Percentiles rank a stretch among this genome's conserved stretches.
phyloP scores from a whole-genome alignment of 2,113 vertebrate species.

The Paradisaea rubra region DNA sequence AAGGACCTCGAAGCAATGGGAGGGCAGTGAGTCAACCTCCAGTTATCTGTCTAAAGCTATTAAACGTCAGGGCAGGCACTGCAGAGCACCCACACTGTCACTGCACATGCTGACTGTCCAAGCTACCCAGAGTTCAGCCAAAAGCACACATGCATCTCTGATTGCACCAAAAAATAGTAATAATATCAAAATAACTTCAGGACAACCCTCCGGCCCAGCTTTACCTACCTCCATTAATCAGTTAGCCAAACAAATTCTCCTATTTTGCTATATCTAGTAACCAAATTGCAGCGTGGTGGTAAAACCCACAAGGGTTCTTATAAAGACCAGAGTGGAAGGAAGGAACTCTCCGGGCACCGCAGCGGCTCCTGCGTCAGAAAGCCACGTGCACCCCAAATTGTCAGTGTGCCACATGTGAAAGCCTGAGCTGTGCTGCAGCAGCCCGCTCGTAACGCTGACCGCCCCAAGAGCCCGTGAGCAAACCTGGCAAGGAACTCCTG shows the following conservation, averaged over 20 bases:
- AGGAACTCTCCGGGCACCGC: not conserved
- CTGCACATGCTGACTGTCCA: not conserved
- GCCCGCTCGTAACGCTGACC: not conserved
- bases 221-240: constrained; percentile 67
- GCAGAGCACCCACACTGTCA: not conserved
- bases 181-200: not conserved
- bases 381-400: not conserved
- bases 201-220: not conserved
- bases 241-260: constrained; percentile 67
- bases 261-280: constrained; percentile 45
- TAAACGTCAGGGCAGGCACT: not conserved
- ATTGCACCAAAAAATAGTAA: not conserved
- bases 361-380: constrained; percentile 7
- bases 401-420: not conserved
- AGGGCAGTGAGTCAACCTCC: not conserved
- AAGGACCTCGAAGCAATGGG: not conserved
- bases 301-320: constrained; percentile 39
- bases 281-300: constrained; percentile 17
- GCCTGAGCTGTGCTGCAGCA: not conserved
- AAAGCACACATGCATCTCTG: constrained; percentile 49
- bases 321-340: not conserved
- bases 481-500: constrained; percentile 50
- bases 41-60: not conserved
- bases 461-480: not conserved
- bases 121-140: constrained; percentile 46